Conservation (phyloP, 1,140 invertebrate genomes). For the Drosophila triauraria region DNA sequence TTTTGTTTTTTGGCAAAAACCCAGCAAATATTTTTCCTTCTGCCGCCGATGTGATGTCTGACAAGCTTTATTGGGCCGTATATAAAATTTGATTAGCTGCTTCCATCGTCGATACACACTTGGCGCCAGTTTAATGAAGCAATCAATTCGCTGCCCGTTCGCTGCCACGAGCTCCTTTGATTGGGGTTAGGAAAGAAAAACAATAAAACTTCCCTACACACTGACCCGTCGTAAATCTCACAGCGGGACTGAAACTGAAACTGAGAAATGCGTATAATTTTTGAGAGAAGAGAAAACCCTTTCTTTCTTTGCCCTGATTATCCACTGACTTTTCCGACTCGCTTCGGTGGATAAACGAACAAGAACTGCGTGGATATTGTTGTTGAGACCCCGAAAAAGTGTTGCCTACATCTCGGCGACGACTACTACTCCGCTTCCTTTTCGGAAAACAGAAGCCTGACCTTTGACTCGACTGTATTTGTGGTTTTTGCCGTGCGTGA, state of each 20-base stretch:
- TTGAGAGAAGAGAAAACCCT: conserved; percentile 19
- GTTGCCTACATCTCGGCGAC: conserved; percentile 52
- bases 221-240: conserved; percentile 79
- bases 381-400: conserved; percentile 19
- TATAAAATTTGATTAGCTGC: conserved; percentile 73
- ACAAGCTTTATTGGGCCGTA: conserved; percentile 39
- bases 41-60: conserved; percentile 10
- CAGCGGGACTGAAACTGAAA: conserved; percentile 37
- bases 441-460: conserved; percentile 69
- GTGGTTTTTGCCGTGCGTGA: conserved; percentile 48
- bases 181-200: conserved; percentile 45
- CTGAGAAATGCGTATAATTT: conserved; percentile 57
- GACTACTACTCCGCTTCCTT: conserved; percentile 23
- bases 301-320: background rate
- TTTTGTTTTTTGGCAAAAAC: background rate
- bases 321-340: conserved; percentile 12
- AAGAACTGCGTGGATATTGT: conserved; percentile 5
- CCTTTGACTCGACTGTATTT: conserved; percentile 60
- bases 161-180: conserved; percentile 18
- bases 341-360: conserved; percentile 23
- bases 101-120: conserved; percentile 29
- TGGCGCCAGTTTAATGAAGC: conserved; percentile 62
- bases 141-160: conserved; percentile 35
- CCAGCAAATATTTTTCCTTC: background rate
- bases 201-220: conserved; percentile 67